Evolutionary conservation across 2,888 invertebrate species (phyloP), one percentile per base, ranked within the genome.

Genomic region (Luperina nickerlii): DNA sequence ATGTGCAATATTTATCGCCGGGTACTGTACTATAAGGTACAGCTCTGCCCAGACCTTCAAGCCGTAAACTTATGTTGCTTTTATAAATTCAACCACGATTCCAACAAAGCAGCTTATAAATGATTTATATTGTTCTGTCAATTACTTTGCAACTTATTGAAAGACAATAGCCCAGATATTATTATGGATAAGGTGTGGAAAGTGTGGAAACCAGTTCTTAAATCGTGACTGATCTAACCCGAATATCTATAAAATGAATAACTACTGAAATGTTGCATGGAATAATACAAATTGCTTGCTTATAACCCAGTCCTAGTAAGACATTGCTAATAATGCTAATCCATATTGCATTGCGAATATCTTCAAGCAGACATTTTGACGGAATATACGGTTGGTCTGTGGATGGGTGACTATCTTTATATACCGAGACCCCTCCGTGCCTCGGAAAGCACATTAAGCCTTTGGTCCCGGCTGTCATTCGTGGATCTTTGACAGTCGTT

Each of bases 161-260:
- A 54, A 78, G 78, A 87, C 81, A 85, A 85, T 89, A 63, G 76
- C 73, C 54, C 15, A 72, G 85, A 84, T 85, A 78, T 74, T 67
- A 27, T 18, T 73, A 76, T 81, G 73, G 76, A 57, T 81, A 70
- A 79, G 74, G 79, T 68, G 83, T 75, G 75, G 74, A 79, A 87
- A 87, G 79, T 68, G 83, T 75, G 75, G 74, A 79, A 87, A 87
- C 85, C 74, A 73, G 78, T 79, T 69, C 76, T 63, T 54, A 85
- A 78, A 75, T 80, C 81, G 78, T 85, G 79, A 81, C 88, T 81
- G 76, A 81, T 76, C 68, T 79, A 79, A 82, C 79, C 87, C 62
- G 54, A 85, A 87, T 85, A 84, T 70, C 76, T 84, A 54, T 83
- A 68, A 79, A 79, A 60, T 66, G 32, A 65, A 63, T 73, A 54